Base-by-base conservation (phyloP, 2,113 vertebrate genomes). In the Hypomesus transpacificus region DNA sequence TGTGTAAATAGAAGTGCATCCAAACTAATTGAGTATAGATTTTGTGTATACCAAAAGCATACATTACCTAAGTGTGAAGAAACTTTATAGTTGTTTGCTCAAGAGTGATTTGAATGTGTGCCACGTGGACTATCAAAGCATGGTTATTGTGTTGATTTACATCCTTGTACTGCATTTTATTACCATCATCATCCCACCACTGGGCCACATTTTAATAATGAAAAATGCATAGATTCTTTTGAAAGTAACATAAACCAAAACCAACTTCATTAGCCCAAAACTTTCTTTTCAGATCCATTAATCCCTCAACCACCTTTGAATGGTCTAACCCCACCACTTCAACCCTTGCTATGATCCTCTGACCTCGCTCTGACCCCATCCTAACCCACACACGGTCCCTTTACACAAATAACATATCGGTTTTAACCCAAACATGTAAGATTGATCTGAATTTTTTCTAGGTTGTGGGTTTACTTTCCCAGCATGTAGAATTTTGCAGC, bases 1-100 rank as follows among this genome's bases (percentile, higher is more conserved):
- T 61, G 52, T 22, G n/a, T 77, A 78, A 84, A 83, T 39, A 84
- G 61, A 75, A 63, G 64, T 58, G 39, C 39, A 46, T 46, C 39
- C 39, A 46, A 46, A 46, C 31, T 34, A 34, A 34, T 11, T 46
- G 39, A 46, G 39, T 46, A 46, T 46, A 46, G 7, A 46, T 46
- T 46, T 46, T 46, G 39, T 46, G 9, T 46, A 46, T 11, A 46
- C 39, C 9, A 46, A 46, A 46, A 46, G 39, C 39, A 46, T 46
- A 46, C 39, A 46, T 13, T 46, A 46, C 39, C 39, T 46, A 46
- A 46, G 9, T 46, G 39, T 46, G 39, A 46, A 11, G 39, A 46
- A 46, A 46, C 39, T 46, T 46, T 13, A 46, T 46, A 46, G 39
- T 11, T 46, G 39, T 46, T 46, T 46, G 39, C 39, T 46, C 7